Evolutionary conservation across 1,140 invertebrate genomes (phyloP).

Genomic region (Bombus fervidus): DNA sequence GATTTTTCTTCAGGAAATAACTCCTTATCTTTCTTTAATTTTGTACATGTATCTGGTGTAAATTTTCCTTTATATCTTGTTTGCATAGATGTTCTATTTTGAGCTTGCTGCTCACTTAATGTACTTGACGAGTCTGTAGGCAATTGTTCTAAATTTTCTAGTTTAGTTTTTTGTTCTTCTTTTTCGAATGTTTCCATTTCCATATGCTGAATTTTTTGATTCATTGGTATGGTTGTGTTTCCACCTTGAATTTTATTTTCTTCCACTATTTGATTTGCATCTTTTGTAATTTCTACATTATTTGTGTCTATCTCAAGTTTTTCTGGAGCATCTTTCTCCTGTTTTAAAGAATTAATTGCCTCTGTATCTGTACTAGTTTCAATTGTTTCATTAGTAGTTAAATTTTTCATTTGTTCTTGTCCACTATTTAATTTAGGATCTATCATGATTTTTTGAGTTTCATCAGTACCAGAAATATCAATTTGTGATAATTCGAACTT

Average conservation of each 20-base stretch:
- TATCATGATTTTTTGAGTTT: conserved; percentile 10
- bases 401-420: conserved; percentile 22
- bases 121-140: conserved; percentile 10
- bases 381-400: not conserved
- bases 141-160: conserved; percentile 27
- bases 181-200: conserved; percentile 2
- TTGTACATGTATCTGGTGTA: conserved; percentile 61
- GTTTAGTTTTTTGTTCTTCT: conserved; percentile 17
- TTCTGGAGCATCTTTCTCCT: conserved; percentile 2
- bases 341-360: not conserved
- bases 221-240: not conserved
- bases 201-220: conserved; percentile 1
- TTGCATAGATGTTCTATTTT: conserved; percentile 52
- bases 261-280: not conserved
- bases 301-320: not conserved
- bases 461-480: conserved; percentile 68
- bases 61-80: conserved; percentile 69
- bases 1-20: conserved; percentile 59
- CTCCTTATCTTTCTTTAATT: conserved; percentile 65
- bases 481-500: conserved; percentile 79
- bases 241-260: conserved; percentile 9
- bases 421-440: not conserved
- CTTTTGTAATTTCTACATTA: not conserved
- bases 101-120: conserved; percentile 34
- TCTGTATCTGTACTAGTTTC: conserved; percentile 5